Evolutionary conservation across 2,113 vertebrate genomes (phyloP).

Genomic region (Passerina amoena): DNA sequence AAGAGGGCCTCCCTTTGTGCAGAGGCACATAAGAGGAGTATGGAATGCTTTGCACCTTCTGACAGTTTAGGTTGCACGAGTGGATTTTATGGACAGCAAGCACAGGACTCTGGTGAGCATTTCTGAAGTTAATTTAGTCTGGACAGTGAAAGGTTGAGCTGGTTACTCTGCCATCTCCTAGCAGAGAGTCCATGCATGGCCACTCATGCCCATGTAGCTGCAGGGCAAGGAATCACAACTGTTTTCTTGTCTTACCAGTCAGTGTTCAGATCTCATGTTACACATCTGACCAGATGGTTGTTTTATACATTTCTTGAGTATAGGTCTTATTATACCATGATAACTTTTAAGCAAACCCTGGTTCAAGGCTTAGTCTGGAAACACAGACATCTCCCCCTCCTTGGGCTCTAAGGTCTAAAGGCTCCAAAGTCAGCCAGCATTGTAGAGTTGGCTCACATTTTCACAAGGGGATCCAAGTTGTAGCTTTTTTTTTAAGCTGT

Average conservation of each 20-base stretch:
- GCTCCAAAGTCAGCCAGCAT: not conserved
- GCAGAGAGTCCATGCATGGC: not conserved
- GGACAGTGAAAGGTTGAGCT: not conserved
- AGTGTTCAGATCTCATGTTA: not conserved
- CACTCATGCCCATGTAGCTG: not conserved
- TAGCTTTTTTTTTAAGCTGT: not conserved
- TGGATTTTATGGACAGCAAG: not conserved
- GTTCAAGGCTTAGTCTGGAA: slow-evolving; percentile 15
- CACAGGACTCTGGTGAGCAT: not conserved
- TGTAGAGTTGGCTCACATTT: not conserved
- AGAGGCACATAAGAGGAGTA: not conserved
- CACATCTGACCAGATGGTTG: not conserved
- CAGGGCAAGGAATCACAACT: not conserved
- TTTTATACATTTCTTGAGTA: not conserved
- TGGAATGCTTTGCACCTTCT: not conserved
- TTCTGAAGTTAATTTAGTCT: not conserved
- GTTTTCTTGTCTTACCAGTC: not conserved
- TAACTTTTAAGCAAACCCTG: not conserved
- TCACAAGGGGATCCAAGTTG: slow-evolving; percentile 16
- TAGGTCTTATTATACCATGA: not conserved
- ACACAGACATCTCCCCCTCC: not conserved
- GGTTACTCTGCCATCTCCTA: not conserved
- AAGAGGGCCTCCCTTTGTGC: not conserved
- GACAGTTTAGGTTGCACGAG: not conserved
- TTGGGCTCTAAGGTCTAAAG: not conserved